Percentiles rank a stretch among this genome's conserved stretches.
Conservation (phyloP, 2,113 vertebrate species). For the Cyanistes caeruleus region DNA sequence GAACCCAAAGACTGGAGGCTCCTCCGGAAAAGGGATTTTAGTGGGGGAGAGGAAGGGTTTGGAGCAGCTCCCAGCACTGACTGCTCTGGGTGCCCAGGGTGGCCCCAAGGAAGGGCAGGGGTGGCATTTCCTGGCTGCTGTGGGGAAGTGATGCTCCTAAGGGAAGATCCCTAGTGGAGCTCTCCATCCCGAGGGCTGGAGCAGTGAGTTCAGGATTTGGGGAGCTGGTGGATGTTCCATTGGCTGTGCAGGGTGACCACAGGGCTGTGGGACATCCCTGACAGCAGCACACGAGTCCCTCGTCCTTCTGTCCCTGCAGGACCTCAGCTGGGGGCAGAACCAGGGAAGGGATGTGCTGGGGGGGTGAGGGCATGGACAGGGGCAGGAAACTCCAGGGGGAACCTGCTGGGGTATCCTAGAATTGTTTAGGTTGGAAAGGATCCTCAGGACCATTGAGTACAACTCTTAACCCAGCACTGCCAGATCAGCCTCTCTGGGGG, state of each 20-base stretch:
- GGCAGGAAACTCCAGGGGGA: not conserved
- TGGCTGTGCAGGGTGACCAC: not conserved
- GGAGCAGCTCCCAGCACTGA: not conserved
- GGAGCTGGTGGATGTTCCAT: accelerated
- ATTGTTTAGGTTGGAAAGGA: not conserved
- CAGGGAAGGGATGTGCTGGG: not conserved
- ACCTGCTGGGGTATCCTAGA: not conserved
- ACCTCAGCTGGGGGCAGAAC: not conserved
- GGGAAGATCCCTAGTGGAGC: not conserved
- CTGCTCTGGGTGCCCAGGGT: not conserved
- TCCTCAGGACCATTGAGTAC: not conserved
- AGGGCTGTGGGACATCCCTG: not conserved
- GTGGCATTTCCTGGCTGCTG: not conserved
- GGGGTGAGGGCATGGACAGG: not conserved
- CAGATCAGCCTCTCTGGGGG: not conserved
- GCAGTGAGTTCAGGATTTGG: not conserved
- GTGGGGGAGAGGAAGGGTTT: not conserved
- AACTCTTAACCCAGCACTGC: not conserved
- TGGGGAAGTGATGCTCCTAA: not conserved
- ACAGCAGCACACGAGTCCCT: too few species aligned
- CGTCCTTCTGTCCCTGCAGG: not conserved
- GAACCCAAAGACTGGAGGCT: not conserved
- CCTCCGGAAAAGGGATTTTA: constrained; percentile 1
- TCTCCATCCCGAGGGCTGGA: accelerated
- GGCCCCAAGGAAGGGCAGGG: not conserved